These are phyloP conservation scores for Centropus bengalensis DNA, from an alignment of 2,113 vertebrate species.

Conservation along the genomic window DNA sequence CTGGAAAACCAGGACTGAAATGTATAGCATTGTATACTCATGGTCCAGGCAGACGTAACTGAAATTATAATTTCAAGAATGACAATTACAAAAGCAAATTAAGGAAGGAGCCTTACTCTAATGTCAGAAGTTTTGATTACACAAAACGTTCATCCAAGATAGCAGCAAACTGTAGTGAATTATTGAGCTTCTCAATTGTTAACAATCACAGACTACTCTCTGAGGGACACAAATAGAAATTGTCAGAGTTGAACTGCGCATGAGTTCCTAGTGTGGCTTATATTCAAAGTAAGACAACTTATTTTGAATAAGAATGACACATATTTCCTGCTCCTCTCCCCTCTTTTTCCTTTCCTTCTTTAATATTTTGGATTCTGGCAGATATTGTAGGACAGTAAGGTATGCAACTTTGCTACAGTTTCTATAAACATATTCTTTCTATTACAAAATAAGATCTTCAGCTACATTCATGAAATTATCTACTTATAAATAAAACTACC, in stretches of 20 bases:
- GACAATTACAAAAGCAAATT: background rate
- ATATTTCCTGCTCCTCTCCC: background rate
- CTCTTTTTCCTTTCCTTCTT: background rate
- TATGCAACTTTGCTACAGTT: background rate
- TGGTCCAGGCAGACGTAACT: background rate
- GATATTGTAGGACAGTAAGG: background rate
- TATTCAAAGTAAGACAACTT: conserved; percentile 30
- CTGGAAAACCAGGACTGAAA: background rate
- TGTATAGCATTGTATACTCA: background rate
- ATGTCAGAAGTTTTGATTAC: background rate
- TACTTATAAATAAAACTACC: background rate
- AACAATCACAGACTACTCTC: background rate
- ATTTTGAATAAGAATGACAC: background rate
- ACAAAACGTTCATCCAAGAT: background rate
- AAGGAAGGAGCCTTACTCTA: background rate
- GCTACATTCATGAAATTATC: background rate
- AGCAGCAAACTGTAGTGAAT: background rate
- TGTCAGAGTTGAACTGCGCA: background rate
- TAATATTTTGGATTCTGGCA: background rate
- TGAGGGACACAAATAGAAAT: background rate
- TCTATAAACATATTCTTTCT: background rate
- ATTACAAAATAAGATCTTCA: background rate
- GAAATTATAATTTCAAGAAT: background rate
- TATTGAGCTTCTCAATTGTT: background rate
- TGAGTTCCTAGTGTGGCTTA: background rate